Base-by-base conservation (phyloP, 2,888 invertebrate species). In the Petrophora chlorosata region DNA sequence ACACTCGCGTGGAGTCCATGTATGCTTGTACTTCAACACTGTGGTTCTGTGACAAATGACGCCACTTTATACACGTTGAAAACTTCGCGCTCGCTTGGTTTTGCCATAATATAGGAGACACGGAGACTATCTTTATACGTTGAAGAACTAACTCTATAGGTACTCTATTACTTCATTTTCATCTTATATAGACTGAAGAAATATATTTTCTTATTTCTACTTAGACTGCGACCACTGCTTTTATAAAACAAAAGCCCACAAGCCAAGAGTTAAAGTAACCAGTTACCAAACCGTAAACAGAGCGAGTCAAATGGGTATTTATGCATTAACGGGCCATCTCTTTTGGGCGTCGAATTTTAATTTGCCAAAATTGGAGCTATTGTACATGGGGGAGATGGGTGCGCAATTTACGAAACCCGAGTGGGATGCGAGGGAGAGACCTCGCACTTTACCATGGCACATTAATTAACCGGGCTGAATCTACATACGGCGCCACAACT, bases 391-490 rank as follows among this genome's bases (percentile, higher is more conserved):
- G 79, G 82, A 79, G 80, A 84, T 82, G 81, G 83, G 82, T 79
- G 84, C 78, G 78, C 85, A 85, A 86, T 87, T 87, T 86, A 85
- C 79, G 77, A 72, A 79, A 78, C 76, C 80, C 82, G 74, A 63
- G 70, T 70, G 75, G 82, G 76, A 72, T 72, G 70, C 70, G 76
- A 73, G 83, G 80, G 84, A 74, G 79, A 74, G 70, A 70, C 79
- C 78, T 82, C 83, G 79, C 83, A 82, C 82, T 85, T 79, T 84
- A 82, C 85, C 81, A 81, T 79, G 79, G 79, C 83, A 86, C 88
- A 88, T 89, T 88, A 88, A 89, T 89, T 89, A 88, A 86, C 82
- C 79, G 76, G 79, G 73, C 74, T 75, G 82, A 83, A 88, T 87
- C 82, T 89, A 87, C 86, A 88, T 85, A 86, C 85, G 83, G 80